Base-by-base conservation (phyloP, 1,140 invertebrate species). In the Stegodyphus mimosarum region DNA sequence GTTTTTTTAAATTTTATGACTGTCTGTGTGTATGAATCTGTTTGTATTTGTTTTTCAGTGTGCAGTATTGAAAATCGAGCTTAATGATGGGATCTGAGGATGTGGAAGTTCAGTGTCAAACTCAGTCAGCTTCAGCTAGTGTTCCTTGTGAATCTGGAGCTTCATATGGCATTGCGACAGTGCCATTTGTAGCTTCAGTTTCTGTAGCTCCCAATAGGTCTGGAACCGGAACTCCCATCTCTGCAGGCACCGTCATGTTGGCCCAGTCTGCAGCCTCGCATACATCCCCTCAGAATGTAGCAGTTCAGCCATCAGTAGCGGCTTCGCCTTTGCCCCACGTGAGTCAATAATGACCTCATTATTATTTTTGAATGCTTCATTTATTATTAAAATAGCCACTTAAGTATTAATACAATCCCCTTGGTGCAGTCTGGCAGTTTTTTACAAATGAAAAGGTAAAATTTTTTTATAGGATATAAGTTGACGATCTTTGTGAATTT, bases 71-170 rank as follows among this genome's bases (percentile, higher is more conserved):
- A 55, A 52, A 69, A 17, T 67, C 15, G 55, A n/a, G 9, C 13
- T 13, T 64, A 52, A 78, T 11, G 15, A 86, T 86, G 83, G 83
- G 83, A 63, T 86, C 83, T 86, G 83, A 86, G 48, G 83, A 86
- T 72, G 74, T 67, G 17, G 81, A 84, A 49, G 73, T 75, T 7
- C 81, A 84, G 64, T 84, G 81, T 70, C 81, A 84, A 70, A 71
- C 74, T 64, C 83, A 86, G 74, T 86, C 83, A 63, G 74, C 69
- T 15, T 77, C 74, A 63, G 83, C 75, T 63, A 77, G 52, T 72
- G 74, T 77, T 17, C 75, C 83, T 33, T 86, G 83, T 72, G 74
- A 77, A 64, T 86, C 83, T 71, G 74, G 74, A 72, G 67, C 75
- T 49, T 71, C 74, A 33, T 77, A 77, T 73, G 83, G 83, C 66